Evolutionary conservation across 2,888 invertebrate species (phyloP), one percentile per base, ranked within the genome.

Genomic region (Nebria salina): DNA sequence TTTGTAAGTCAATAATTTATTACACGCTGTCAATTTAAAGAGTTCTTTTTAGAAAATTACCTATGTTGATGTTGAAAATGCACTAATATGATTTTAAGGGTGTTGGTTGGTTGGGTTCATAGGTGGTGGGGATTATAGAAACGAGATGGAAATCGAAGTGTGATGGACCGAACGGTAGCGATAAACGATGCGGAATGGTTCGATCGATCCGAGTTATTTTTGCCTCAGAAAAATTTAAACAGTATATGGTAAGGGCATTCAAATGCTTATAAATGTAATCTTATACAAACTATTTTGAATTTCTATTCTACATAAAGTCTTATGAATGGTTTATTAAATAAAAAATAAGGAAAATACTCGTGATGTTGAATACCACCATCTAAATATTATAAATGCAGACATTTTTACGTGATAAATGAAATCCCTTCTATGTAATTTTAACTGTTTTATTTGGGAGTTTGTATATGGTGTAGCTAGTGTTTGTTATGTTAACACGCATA

Each of bases 211-310:
- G n/a, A 76, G 34, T 66, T 41, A 41, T 66, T 34, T 65, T 43
- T 20, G 20, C 76, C 68, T 68, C 42, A 42, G 68, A 66, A 54
- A 20, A 15, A 70, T 72, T 78, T 72, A 78, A 72, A 43, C 54
- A 65, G 65, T 64, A 73, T 72, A 78, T 70, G 77, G 54, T 26
- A 34, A 26, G 20, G 6, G 25, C 13, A n/a, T 9, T 13, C 34
- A 41, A 41, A 68, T 68, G 15, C 43, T 20, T 68, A 26, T 54
- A 11, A 54, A 54, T 54, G 54, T 43, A 70, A 25, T 72, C 70
- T 68, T 70, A 77, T 72, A 70, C 54, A 77, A 70, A 77, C 0
- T 54, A 54, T 54, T 54, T 54, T 13, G 2, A 8, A 11, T 11
- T 54, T 8, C 7, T 54, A 13, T 13, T 54, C 54, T 54, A 54